Percentiles rank a stretch among this genome's conserved stretches.
phyloP scores from a whole-genome alignment of 35 echinoderm and acorn worm species.

The Patiria miniata region DNA sequence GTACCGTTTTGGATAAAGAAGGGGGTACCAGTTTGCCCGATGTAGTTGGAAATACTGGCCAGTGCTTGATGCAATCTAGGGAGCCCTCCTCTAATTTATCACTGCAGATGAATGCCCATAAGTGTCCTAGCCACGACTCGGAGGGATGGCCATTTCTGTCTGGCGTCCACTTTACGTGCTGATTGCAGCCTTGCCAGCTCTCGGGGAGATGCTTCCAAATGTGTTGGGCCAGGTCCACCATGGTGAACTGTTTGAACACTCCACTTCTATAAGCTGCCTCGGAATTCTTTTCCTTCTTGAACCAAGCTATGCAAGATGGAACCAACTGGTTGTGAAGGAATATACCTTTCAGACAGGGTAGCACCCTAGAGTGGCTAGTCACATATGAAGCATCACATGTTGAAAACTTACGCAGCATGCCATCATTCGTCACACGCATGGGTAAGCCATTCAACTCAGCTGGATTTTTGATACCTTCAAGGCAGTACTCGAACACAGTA shows the following conservation, averaged over 20 bases:
- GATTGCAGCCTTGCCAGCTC: slow-evolving; percentile 12
- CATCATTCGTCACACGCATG: slow-evolving; percentile 19
- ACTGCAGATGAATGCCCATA: slow-evolving; percentile 20
- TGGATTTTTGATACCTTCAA: not conserved
- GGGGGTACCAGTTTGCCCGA: slow-evolving; percentile 11
- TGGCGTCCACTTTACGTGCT: slow-evolving; percentile 27
- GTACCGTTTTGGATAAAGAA: slow-evolving; percentile 11
- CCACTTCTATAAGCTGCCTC: not conserved
- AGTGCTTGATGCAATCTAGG: not conserved
- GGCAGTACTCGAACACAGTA: slow-evolving; percentile 26
- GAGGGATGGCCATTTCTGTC: not conserved
- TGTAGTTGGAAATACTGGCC: slow-evolving; percentile 34
- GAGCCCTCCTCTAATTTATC: not conserved
- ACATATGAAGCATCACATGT: not conserved
- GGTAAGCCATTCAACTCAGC: slow-evolving; percentile 33
- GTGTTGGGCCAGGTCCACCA: not conserved
- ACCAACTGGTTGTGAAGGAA: slow-evolving; percentile 26
- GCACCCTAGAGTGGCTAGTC: not conserved
- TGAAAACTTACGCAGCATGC: not conserved
- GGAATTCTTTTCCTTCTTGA: not conserved
- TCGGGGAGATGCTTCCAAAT: slow-evolving; percentile 1
- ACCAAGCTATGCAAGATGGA: not conserved
- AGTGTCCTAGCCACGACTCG: not conserved
- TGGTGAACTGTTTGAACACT: slow-evolving; percentile 37
- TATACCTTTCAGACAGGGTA: not conserved